Base-by-base conservation (phyloP, 2,888 invertebrate genomes). In the Phrixothrix hirtus region DNA sequence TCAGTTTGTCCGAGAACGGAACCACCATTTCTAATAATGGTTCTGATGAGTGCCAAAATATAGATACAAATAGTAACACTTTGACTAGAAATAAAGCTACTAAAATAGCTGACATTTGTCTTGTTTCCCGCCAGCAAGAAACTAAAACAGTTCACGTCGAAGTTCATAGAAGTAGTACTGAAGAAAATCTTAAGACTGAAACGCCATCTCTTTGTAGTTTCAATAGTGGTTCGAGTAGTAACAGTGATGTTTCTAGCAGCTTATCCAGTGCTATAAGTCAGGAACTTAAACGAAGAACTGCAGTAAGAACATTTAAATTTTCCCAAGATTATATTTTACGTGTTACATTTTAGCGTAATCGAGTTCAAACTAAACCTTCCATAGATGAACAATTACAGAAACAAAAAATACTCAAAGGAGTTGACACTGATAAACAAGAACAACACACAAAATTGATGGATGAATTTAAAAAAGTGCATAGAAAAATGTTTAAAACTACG, bases 401-500 rank as follows among this genome's bases (percentile, higher is more conserved):
- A 57, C 74, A 74, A 46, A 67, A 72, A 50, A 48, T 66, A 27
- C 60, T 75, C 73, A 81, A 76, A 66, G 75, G 65, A 58, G 79
- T 75, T 14, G 83, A 82, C 58, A 79, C 81, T 41, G 85, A 86
- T 55, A 82, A 84, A 69, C 82, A 83, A 62, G 82, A 83, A 64
- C 84, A 86, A 60, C 89, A 89, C 67, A 83, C 83, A 61, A 87
- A 87, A 62, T 75, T 93, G 57, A 93, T 93, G 88, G 88, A 92
- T 74, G 93, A 93, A 76, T 93, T 93, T 73, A 91, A 89, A 73
- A 86, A 87, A 68, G 92, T 91, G 2, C 92, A 93, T 75, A 83
- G 85, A 65, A 89, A 88, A 78, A 93, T 93, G 92, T 93, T 93
- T 72, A 80, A 82, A 55, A 77, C 66, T 9, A 35, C 52, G 3